Base-by-base conservation (phyloP, 1,140 invertebrate genomes). In the Brachionus rotundiformis region DNA sequence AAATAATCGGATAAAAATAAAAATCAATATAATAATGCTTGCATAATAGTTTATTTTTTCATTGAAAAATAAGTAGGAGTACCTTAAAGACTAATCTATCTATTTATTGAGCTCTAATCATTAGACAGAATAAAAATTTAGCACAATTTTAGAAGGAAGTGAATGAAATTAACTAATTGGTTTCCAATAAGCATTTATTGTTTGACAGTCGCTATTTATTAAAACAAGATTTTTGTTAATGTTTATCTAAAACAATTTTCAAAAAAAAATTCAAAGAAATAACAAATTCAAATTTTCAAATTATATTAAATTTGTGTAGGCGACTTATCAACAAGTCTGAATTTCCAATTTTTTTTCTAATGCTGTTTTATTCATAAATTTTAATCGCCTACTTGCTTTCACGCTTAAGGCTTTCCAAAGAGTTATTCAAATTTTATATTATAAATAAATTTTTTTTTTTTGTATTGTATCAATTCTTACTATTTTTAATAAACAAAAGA, bases 271-370 rank as follows among this genome's bases (percentile, higher is more conserved):
- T 54, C 47, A 23, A 54, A n/a, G n/a, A n/a, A n/a, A n/a, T n/a
- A n/a, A n/a, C n/a, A n/a, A n/a, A n/a, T n/a, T n/a, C n/a, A n/a
- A 54, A 54, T 54, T 54, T 54, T 54, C 47, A 54, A 54, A 54
- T 49, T 49, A n/a, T 49, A 16, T 47, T 16, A 47, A 47, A 16
- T 49, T 19, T 49, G 16, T 49, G 47, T 49, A 49, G 47, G 47
- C 47, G 47, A 49, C 47, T 23, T 49, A 49, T 49, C 13, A 41
- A 41, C 39, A 41, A 41, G 39, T 41, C 39, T 41, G 39, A 41
- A 41, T 41, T 41, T 41, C 39, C n/a, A 2, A 41, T 11, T 49
- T 49, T 49, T 49, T 39, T 39, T 39, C 13, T 54, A 63, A 8
- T 63, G 25, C 61, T 63, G 25, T 11, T 63, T 63, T 63, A 29